Evolutionary conservation across 1,140 invertebrate species (phyloP), one percentile per base, ranked within the genome.

Genomic region (Drosophila nebulosa): DNA sequence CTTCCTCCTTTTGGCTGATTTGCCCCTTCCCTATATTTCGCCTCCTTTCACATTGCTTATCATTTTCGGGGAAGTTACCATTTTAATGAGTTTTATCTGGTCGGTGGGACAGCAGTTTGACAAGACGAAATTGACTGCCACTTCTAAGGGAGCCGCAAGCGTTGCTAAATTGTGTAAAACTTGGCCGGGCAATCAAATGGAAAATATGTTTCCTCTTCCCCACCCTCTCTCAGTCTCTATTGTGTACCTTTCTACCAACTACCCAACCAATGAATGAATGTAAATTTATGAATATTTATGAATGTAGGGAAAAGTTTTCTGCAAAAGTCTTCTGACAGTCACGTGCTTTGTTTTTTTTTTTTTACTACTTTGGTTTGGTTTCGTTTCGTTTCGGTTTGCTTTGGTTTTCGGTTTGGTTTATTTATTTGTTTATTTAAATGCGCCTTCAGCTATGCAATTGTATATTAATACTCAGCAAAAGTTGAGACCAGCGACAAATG

Each of bases 241-340:
- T 46, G 39, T 46, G 10, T 46, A 32, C 27, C 27, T 30, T 9
- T 42, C 7, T 18, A 16, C 16, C 14, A 42, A 2, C 14, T 42
- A 46, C 7, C 16, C 16, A 46, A 18, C 16, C 16, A 46, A 46
- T 46, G 39, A 46, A 46, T 46, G 39, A 46, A 46, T 46, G 66
- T 55, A 51, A 61, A 86, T 88, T 88, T 88, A 88, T 88, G 83
- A 88, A 88, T 88, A 88, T 88, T 88, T 88, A 88, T 88, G 84
- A 88, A 75, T 69, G 83, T 77, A 46, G 78, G 73, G 74, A 83
- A 88, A 83, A 88, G 79, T 88, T 86, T 80, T 62, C 9, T 27
- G 18, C 42, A 53, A 46, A 36, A 27, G 32, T 36, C 26, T 55
- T 27, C 5, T 27, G 10, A 14, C 52, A 64, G 69, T 55, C 60